Evolutionary conservation across 1,140 invertebrate species (phyloP).

Genomic region (Drosophila lacteicornis): DNA sequence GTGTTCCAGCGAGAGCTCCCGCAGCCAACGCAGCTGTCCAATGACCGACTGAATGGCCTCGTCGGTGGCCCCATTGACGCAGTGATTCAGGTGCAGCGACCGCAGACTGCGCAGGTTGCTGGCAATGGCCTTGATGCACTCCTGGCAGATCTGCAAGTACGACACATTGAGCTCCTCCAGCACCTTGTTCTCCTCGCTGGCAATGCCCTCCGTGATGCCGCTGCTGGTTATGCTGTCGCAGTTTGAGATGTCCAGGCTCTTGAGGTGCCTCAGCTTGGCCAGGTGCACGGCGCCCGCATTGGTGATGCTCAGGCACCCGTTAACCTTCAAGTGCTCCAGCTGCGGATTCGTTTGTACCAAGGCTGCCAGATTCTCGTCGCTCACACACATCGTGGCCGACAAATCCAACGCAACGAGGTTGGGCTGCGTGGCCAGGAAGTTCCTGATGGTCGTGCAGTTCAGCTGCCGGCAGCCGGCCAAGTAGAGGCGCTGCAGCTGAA

Average conservation of each 20-base stretch:
- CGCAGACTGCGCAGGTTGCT: constrained; percentile 87
- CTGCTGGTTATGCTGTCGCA: constrained; percentile 88
- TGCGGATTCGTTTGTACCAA: constrained; percentile 87
- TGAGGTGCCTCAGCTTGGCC: constrained; percentile 86
- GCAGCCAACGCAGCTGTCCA: constrained; percentile 87
- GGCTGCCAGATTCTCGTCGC: constrained; percentile 87
- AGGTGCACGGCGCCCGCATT: constrained; percentile 87
- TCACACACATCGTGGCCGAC: constrained; percentile 87
- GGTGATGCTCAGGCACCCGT: constrained; percentile 87
- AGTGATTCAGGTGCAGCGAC: constrained; percentile 88
- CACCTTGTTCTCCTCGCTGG: constrained; percentile 83
- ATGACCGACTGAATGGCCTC: constrained; percentile 88
- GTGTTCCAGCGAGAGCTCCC: constrained; percentile 87
- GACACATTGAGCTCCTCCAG: constrained; percentile 87
- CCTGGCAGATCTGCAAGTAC: constrained; percentile 88
- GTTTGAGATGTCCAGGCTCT: constrained; percentile 88
- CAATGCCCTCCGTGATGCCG: constrained; percentile 87
- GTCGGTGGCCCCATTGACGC: constrained; percentile 89
- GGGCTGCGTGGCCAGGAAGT: constrained; percentile 87
- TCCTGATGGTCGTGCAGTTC: constrained; percentile 87
- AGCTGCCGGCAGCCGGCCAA: constrained; percentile 89
- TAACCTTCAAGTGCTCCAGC: constrained; percentile 86
- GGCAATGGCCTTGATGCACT: constrained; percentile 86
- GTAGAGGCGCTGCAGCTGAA: constrained; percentile 86
- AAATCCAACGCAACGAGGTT: constrained; percentile 87